phyloP scores from a whole-genome alignment of 2,888 invertebrate species.

The Limenitis camilla region DNA sequence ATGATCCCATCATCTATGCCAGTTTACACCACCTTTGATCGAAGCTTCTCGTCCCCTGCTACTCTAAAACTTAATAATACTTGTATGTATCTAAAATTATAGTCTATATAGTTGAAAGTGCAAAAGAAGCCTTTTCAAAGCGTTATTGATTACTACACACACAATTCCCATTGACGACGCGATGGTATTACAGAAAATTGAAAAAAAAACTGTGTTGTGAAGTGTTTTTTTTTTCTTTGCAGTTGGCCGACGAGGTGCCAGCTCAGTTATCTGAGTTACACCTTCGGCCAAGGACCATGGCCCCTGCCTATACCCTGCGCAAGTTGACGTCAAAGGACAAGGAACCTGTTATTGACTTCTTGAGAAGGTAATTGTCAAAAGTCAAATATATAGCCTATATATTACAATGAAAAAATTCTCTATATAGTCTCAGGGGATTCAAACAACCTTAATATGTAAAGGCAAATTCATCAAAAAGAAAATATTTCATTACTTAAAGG shows the following conservation, averaged over 20 bases:
- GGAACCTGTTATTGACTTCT: constrained; percentile 48
- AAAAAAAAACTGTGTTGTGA: neutral
- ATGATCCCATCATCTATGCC: constrained; percentile 14
- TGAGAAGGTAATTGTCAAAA: constrained; percentile 41
- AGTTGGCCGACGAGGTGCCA: constrained; percentile 65
- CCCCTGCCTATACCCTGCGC: constrained; percentile 46
- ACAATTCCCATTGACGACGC: neutral
- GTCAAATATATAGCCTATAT: too few relatives aligned
- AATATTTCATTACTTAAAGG: too few relatives aligned
- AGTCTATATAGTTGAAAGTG: too few relatives aligned
- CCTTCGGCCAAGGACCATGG: constrained; percentile 47
- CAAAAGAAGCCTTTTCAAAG: constrained; percentile 1
- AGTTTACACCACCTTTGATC: constrained; percentile 12
- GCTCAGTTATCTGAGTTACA: constrained; percentile 55
- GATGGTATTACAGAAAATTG: neutral
- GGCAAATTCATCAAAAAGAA: too few relatives aligned
- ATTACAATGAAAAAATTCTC: neutral
- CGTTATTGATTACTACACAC: neutral
- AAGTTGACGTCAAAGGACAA: constrained; percentile 45
- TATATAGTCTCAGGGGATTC: too few relatives aligned
- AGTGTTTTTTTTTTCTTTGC: constrained; percentile 12
- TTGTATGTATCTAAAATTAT: too few relatives aligned
- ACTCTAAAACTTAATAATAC: neutral
- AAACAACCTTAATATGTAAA: too few relatives aligned
- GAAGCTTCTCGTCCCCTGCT: constrained; percentile 2